Evolutionary conservation across 2,888 invertebrate genomes (phyloP).

Genomic region (Erebia palarica): DNA sequence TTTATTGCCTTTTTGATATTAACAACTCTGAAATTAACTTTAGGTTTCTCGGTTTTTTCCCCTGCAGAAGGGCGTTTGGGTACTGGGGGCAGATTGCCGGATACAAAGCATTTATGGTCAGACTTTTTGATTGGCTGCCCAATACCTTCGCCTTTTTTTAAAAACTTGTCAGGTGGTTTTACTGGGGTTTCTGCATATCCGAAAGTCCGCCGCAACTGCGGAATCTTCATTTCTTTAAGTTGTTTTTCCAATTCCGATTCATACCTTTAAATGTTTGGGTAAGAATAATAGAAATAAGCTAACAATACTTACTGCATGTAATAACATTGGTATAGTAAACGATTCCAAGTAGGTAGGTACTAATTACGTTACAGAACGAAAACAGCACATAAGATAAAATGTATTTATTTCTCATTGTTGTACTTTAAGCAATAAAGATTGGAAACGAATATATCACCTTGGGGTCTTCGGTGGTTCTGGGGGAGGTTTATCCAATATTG

Average conservation of each 20-base stretch:
- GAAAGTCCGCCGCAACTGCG: conserved; percentile 83
- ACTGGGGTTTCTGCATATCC: conserved; percentile 85
- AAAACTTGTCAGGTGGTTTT: conserved; percentile 82
- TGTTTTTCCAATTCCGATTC: conserved; percentile 77
- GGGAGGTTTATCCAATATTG: conserved; percentile 77
- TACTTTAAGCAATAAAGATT: too few relatives aligned
- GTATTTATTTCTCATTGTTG: too few relatives aligned
- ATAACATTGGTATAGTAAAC: too few relatives aligned
- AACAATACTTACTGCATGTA: too few relatives aligned
- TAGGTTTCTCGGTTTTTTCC: conserved; percentile 59
- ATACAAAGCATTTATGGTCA: conserved; percentile 65
- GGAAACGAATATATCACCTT: conserved; percentile 52
- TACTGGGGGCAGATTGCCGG: conserved; percentile 73
- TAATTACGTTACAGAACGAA: too few relatives aligned
- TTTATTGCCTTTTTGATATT: conserved; percentile 84
- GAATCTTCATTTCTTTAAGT: conserved; percentile 67
- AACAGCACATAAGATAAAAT: too few relatives aligned
- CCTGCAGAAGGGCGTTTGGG: conserved; percentile 66
- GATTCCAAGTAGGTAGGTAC: too few relatives aligned
- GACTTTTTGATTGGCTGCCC: conserved; percentile 66
- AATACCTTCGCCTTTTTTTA: conserved; percentile 84
- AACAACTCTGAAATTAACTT: conserved; percentile 79
- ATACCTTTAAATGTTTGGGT: conserved; percentile 59
- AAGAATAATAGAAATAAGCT: background rate
- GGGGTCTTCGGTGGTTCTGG: conserved; percentile 77